Conservation (phyloP, 2,888 invertebrate species). For the Ormyrus labotus region DNA sequence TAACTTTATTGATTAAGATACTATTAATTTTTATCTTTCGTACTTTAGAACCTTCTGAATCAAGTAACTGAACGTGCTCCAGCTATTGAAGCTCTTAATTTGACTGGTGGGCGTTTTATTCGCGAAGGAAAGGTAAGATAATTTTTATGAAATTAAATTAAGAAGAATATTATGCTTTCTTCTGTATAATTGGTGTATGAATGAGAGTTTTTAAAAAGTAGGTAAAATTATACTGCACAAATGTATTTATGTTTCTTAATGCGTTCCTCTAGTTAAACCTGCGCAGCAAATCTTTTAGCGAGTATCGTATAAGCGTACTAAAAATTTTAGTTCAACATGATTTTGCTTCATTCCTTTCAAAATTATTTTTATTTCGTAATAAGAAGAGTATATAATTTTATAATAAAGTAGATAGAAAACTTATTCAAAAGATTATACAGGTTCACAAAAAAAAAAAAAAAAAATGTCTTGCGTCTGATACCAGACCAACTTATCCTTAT, state of each 20-base stretch:
- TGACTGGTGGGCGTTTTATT: constrained; percentile 95
- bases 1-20: not conserved
- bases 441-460: too few species aligned
- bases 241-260: constrained; percentile 45
- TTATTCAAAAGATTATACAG: too few species aligned
- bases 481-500: too few species aligned
- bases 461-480: too few species aligned
- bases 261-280: constrained; percentile 53
- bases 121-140: constrained; percentile 96
- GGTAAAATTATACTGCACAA: constrained; percentile 59
- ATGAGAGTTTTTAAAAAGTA: constrained; percentile 60
- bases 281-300: constrained; percentile 64
- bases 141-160: constrained; percentile 78
- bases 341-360: not conserved
- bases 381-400: too few species aligned
- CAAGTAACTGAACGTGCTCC: constrained; percentile 94
- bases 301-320: constrained; percentile 54
- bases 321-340: constrained; percentile 10
- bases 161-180: constrained; percentile 50
- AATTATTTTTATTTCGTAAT: too few species aligned
- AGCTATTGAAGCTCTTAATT: constrained; percentile 96
- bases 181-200: constrained; percentile 68
- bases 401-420: too few species aligned
- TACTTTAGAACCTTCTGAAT: constrained; percentile 90
- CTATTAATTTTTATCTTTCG: not conserved